These are phyloP conservation scores for Sphenodon punctatus DNA, from an alignment of 2,797 vertebrate genomes.

Conservation along the genomic window DNA sequence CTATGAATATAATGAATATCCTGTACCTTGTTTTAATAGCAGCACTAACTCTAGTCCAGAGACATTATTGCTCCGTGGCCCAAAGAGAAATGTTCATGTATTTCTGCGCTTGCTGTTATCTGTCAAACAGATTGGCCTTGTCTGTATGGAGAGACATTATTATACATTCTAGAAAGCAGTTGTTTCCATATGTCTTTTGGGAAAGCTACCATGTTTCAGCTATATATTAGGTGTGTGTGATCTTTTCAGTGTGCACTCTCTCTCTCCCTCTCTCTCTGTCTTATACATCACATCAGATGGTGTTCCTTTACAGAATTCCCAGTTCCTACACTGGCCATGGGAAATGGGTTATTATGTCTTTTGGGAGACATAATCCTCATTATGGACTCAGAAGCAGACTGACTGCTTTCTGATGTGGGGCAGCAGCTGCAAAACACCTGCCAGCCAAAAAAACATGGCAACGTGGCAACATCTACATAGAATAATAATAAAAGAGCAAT, in stretches of 20 bases:
- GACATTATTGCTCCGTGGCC: slow-evolving; percentile 61
- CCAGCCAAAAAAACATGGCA: not conserved
- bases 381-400: slow-evolving; percentile 12
- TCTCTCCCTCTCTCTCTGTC: slow-evolving; percentile 7
- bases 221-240: slow-evolving; percentile 9
- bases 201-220: slow-evolving; percentile 57
- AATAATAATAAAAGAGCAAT: not conserved
- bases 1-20: slow-evolving; percentile 62
- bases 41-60: slow-evolving; percentile 56
- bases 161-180: slow-evolving; percentile 56
- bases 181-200: slow-evolving; percentile 54
- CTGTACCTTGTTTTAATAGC: slow-evolving; percentile 60
- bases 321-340: not conserved
- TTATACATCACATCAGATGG: not conserved
- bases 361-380: slow-evolving; percentile 34
- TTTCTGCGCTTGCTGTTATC: slow-evolving; percentile 63
- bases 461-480: not conserved
- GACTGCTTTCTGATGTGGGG: slow-evolving; percentile 38
- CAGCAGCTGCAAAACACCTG: slow-evolving; percentile 55
- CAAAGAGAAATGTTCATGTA: slow-evolving; percentile 55
- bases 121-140: slow-evolving; percentile 57
- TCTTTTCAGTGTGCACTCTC: slow-evolving; percentile 27
- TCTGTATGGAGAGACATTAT: slow-evolving; percentile 56
- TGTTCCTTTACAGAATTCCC: slow-evolving; percentile 10
- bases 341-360: slow-evolving; percentile 5